A percentile compares a stretch with the other conserved stretches of the same genome.
Conservation (phyloP, 2,797 vertebrate species). For the Spinibarbus caldwelli region DNA sequence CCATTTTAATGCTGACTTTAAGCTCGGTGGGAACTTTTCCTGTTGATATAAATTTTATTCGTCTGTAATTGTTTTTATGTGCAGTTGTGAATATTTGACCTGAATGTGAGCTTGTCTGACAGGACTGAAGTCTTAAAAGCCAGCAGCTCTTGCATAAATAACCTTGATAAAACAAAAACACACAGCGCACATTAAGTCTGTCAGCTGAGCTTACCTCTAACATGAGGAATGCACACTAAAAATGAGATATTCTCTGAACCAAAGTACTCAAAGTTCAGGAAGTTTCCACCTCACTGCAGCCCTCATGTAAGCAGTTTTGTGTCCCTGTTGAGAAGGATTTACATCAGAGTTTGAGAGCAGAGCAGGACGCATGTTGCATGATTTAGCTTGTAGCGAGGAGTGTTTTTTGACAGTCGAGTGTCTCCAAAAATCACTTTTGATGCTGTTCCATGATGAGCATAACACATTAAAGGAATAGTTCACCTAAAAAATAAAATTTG, state of each 20-base stretch:
- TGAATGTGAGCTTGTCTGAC: conserved; percentile 22
- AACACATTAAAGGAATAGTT: not conserved
- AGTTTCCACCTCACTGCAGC: conserved; percentile 20
- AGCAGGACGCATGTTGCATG: conserved; percentile 17
- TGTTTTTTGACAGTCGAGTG: too few relatives aligned
- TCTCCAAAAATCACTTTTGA: too few relatives aligned
- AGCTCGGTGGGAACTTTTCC: not conserved
- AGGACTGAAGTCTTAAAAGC: conserved; percentile 53
- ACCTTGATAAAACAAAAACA: conserved; percentile 45
- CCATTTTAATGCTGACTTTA: not conserved
- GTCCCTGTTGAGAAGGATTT: conserved; percentile 44
- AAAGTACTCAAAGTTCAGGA: not conserved
- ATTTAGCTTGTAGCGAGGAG: too few relatives aligned
- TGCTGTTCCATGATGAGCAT: not conserved
- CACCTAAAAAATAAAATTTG: not conserved
- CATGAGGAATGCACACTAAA: not conserved
- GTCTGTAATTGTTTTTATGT: not conserved
- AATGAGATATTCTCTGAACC: not conserved
- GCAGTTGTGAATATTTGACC: conserved; percentile 9
- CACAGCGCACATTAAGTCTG: conserved; percentile 4
- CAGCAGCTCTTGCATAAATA: conserved; percentile 56
- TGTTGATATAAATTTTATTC: not conserved
- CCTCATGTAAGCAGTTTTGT: conserved; percentile 20
- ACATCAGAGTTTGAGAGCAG: conserved; percentile 27
- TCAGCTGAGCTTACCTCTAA: not conserved